These are phyloP conservation scores for Theropithecus gelada DNA, from an alignment of 2,113 vertebrate species.

Conservation along the genomic window DNA sequence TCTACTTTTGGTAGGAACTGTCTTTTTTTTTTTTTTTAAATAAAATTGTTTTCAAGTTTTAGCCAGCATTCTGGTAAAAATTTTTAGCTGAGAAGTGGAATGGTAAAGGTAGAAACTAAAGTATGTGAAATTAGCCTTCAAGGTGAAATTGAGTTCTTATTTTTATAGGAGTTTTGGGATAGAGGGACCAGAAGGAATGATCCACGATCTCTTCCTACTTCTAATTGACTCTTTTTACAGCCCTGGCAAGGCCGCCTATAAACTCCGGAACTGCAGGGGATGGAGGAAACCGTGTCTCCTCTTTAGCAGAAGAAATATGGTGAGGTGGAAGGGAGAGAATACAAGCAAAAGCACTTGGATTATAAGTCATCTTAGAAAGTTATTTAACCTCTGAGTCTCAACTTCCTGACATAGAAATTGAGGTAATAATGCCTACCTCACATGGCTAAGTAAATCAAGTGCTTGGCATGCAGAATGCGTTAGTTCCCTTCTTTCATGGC, in stretches of 20 bases:
- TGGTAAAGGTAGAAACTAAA: neutral
- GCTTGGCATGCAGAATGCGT: neutral
- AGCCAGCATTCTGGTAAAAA: neutral
- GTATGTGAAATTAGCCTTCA: neutral
- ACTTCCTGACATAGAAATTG: neutral
- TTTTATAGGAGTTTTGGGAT: neutral
- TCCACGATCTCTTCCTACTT: neutral
- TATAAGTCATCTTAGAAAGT: neutral
- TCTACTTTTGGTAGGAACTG: neutral
- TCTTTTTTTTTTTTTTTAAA: neutral
- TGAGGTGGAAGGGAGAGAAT: neutral
- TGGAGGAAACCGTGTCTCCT: neutral
- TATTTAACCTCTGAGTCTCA: neutral
- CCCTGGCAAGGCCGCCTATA: neutral
- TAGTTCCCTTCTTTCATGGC: neutral
- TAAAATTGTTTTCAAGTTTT: slow-evolving; percentile 15
- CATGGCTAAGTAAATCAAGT: neutral
- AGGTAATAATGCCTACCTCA: neutral
- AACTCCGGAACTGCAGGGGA: neutral
- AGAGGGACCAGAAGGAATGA: neutral
- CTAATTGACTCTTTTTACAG: neutral
- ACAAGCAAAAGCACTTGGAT: neutral
- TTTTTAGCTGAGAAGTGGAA: neutral
- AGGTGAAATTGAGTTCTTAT: neutral
- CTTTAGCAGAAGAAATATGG: neutral